Percentiles rank a stretch among this genome's conserved stretches.
Conservation (phyloP, 2,113 vertebrate species). For the Cololabis saira region DNA sequence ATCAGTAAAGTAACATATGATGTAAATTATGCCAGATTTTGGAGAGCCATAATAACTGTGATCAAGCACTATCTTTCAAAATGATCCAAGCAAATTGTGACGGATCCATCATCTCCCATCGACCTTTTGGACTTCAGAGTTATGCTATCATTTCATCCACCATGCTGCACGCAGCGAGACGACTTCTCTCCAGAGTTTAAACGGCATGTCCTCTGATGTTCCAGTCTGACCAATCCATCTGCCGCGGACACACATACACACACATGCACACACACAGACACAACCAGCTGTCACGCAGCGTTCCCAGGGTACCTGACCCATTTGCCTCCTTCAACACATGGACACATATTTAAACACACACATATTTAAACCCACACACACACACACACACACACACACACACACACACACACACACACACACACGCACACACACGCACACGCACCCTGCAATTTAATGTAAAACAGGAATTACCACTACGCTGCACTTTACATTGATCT, state of each 20-base stretch:
- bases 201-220: slow-evolving; percentile 41
- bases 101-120: background rate
- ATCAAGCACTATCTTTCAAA: too few relatives aligned
- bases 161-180: slow-evolving; percentile 30
- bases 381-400: slow-evolving; percentile 31
- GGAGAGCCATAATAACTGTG: too few relatives aligned
- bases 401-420: slow-evolving; percentile 47
- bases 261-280: slow-evolving; percentile 27
- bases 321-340: slow-evolving; percentile 38
- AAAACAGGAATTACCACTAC: slow-evolving; percentile 2
- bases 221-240: slow-evolving; percentile 58
- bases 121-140: slow-evolving; percentile 6
- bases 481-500: background rate
- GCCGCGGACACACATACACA: slow-evolving; percentile 16
- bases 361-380: slow-evolving; percentile 23
- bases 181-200: slow-evolving; percentile 11
- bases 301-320: slow-evolving; percentile 57
- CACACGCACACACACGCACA: slow-evolving; percentile 9
- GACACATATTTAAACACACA: slow-evolving; percentile 25
- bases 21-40: too few relatives aligned
- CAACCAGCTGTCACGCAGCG: slow-evolving; percentile 49
- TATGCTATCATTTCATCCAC: background rate
- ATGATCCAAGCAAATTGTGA: too few relatives aligned
- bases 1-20: too few relatives aligned
- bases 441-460: slow-evolving; percentile 12